Evolutionary conservation across 2,113 vertebrate genomes (phyloP).

Genomic region (Psilopsiagon aurifrons): DNA sequence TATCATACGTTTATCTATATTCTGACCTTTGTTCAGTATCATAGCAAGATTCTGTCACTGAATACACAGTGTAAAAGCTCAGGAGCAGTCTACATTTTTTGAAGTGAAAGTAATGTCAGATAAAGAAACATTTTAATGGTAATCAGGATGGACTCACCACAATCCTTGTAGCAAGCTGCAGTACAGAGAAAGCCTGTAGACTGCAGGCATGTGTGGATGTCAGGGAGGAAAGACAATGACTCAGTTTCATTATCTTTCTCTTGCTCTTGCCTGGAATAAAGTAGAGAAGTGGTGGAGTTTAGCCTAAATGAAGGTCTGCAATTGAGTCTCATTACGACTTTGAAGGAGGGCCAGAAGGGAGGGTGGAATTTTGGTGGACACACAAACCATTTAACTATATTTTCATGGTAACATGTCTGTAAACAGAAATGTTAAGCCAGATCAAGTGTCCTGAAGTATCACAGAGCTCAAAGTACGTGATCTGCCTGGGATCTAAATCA

Average conservation of each 20-base stretch:
- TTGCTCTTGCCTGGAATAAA: background rate
- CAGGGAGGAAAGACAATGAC: background rate
- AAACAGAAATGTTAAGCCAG: background rate
- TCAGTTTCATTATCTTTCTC: conserved; percentile 24
- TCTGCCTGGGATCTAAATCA: background rate
- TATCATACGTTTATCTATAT: background rate
- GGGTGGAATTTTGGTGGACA: background rate
- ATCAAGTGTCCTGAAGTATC: background rate
- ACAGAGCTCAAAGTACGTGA: background rate
- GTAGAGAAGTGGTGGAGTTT: background rate
- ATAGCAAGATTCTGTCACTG: background rate
- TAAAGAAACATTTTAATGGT: background rate
- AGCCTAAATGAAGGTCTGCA: background rate
- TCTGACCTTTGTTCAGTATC: background rate
- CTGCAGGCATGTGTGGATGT: background rate
- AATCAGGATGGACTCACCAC: background rate
- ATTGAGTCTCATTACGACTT: background rate
- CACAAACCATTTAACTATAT: background rate
- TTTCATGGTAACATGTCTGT: background rate
- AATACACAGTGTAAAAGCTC: background rate
- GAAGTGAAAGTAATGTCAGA: background rate
- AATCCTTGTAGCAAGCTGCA: background rate
- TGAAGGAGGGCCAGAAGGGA: background rate
- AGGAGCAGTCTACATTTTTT: background rate
- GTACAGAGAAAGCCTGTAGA: background rate